phyloP scores from a whole-genome alignment of 2,797 vertebrate genomes.

The Scleropages formosus region DNA sequence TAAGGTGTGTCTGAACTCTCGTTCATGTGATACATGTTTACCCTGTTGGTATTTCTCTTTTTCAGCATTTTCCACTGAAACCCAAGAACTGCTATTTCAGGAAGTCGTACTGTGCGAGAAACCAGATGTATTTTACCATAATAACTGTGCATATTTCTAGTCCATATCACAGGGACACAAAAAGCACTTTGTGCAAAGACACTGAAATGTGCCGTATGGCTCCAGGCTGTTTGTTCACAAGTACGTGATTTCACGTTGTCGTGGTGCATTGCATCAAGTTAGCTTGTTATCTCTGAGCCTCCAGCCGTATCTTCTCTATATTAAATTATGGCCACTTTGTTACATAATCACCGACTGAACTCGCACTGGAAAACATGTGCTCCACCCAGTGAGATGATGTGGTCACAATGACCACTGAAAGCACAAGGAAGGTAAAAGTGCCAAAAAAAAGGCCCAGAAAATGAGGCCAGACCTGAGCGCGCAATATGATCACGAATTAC shows the following conservation, averaged over 20 bases:
- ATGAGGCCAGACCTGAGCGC: too few relatives aligned
- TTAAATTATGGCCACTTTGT: conserved; percentile 1
- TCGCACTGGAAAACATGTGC: not conserved
- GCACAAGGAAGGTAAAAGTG: too few relatives aligned
- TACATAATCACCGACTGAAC: not conserved
- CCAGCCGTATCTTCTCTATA: not conserved
- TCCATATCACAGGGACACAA: not conserved
- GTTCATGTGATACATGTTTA: not conserved
- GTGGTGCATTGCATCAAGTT: not conserved
- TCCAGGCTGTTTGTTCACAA: not conserved
- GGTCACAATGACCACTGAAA: not conserved
- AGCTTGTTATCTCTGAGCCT: not conserved
- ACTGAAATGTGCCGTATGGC: not conserved
- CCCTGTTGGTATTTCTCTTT: too few relatives aligned
- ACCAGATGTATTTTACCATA: not conserved
- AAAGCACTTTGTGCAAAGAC: not conserved
- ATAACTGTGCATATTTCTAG: not conserved
- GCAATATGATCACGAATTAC: too few relatives aligned
- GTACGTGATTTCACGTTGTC: not conserved
- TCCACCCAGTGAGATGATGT: conserved; percentile 5
- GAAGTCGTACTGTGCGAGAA: not conserved
- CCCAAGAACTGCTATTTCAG: too few relatives aligned
- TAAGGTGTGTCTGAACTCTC: not conserved
- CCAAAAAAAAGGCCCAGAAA: not conserved
- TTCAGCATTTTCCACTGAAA: too few relatives aligned